phyloP scores from a whole-genome alignment of 2,797 vertebrate genomes.

The Crenichthys baileyi region DNA sequence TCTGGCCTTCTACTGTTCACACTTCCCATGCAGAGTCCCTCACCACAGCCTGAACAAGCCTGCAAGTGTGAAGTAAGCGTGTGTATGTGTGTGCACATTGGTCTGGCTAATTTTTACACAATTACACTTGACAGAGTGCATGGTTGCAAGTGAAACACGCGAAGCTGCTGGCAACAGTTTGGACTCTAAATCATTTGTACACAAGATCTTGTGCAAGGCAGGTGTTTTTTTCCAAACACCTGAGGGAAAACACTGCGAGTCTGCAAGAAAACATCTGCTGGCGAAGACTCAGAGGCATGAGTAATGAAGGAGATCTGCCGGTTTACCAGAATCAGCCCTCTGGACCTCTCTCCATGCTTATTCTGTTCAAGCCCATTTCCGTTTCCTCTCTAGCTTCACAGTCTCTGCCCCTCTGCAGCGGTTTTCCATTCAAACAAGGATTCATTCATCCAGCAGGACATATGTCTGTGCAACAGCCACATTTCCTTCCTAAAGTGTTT shows the following conservation, averaged over 20 bases:
- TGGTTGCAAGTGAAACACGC: slow-evolving; percentile 54
- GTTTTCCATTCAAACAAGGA: slow-evolving; percentile 65
- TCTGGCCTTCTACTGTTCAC: slow-evolving; percentile 73
- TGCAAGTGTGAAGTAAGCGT: slow-evolving; percentile 51
- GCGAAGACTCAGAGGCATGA: slow-evolving; percentile 25
- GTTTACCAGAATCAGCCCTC: slow-evolving; percentile 45
- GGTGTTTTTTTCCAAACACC: slow-evolving; percentile 30
- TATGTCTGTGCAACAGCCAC: slow-evolving; percentile 43
- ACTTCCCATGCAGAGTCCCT: slow-evolving; percentile 66
- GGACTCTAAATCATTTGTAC: slow-evolving; percentile 34
- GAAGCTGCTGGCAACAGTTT: slow-evolving; percentile 56
- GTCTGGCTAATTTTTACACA: slow-evolving; percentile 62
- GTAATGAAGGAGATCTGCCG: slow-evolving; percentile 52
- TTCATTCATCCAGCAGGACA: slow-evolving; percentile 54
- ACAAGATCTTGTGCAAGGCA: slow-evolving; percentile 10
- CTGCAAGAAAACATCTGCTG: slow-evolving; percentile 45
- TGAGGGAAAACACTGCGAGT: slow-evolving; percentile 24
- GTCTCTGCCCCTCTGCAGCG: slow-evolving; percentile 30
- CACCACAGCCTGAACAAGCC: slow-evolving; percentile 56
- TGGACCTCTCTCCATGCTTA: slow-evolving; percentile 40
- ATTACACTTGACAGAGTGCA: slow-evolving; percentile 48
- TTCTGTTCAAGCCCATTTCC: slow-evolving; percentile 56
- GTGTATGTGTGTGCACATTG: slow-evolving; percentile 6
- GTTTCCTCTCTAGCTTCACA: slow-evolving; percentile 51
- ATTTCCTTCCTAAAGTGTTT: slow-evolving; percentile 50